Percentiles rank a stretch among this genome's conserved stretches.
phyloP scores from a whole-genome alignment of 2,797 vertebrate genomes.

The Molossus molossus region DNA sequence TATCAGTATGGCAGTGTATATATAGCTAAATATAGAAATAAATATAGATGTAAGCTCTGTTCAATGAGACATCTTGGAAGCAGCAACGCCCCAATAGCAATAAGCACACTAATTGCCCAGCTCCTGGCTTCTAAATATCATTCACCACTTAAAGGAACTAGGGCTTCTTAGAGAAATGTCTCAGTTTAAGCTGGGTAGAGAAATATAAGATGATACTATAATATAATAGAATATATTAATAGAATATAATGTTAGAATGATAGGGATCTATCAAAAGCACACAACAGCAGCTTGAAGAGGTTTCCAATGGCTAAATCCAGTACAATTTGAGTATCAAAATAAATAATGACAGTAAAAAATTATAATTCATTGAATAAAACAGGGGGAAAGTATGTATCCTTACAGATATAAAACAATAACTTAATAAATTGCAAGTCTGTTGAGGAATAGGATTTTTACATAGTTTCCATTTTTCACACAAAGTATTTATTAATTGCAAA shows the following conservation, averaged over 20 bases:
- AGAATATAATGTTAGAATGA: too few relatives aligned
- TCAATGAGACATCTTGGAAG: not conserved
- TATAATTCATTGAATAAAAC: slow-evolving; percentile 24
- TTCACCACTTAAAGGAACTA: not conserved
- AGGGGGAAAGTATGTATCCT: not conserved
- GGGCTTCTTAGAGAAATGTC: not conserved
- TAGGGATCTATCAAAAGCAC: not conserved
- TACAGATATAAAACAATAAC: not conserved
- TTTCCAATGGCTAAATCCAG: not conserved
- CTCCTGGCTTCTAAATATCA: not conserved
- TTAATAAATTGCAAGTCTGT: not conserved
- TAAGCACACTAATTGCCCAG: not conserved
- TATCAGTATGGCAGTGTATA: not conserved
- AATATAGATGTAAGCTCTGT: not conserved
- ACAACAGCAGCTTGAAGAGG: not conserved
- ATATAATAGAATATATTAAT: not conserved
- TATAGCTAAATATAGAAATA: not conserved
- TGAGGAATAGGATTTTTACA: not conserved
- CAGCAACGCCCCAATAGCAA: not conserved
- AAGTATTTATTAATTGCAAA: not conserved
- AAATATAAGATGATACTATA: not conserved
- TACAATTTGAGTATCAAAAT: not conserved
- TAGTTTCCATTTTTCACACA: not conserved
- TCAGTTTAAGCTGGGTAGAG: not conserved
- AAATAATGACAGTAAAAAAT: not conserved